phyloP scores from a whole-genome alignment of 2,888 invertebrate genomes.

The Listrodromus nycthemerus region DNA sequence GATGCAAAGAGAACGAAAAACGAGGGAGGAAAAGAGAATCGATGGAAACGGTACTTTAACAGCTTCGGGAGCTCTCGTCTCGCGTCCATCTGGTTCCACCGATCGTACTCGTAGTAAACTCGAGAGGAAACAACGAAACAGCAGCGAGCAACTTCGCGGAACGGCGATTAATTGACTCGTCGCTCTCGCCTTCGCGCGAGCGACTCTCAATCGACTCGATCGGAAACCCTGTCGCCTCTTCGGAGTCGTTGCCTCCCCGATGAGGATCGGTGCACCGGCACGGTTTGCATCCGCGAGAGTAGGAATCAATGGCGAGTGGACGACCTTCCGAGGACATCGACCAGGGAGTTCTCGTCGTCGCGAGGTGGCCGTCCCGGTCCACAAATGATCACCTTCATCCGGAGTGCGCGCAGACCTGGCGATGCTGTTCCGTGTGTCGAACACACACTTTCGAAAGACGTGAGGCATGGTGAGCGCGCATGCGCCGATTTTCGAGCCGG shows the following conservation, averaged over 20 bases:
- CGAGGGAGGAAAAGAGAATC: neutral
- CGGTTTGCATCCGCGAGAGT: conserved; percentile 31
- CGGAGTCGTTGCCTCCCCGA: conserved; percentile 17
- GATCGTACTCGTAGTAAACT: conserved; percentile 15
- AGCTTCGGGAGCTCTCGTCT: conserved; percentile 1
- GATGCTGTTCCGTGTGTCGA: neutral
- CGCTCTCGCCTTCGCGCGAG: conserved; percentile 3
- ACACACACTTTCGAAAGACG: conserved; percentile 21
- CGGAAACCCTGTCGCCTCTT: conserved; percentile 24
- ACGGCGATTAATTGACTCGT: conserved; percentile 28
- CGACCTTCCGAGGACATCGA: conserved; percentile 76
- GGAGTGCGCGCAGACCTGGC: neutral
- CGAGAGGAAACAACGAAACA: conserved; percentile 14
- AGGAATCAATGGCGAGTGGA: conserved; percentile 74
- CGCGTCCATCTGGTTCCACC: conserved; percentile 5
- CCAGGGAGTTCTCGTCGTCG: conserved; percentile 61
- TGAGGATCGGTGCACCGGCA: conserved; percentile 8
- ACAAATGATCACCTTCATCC: neutral
- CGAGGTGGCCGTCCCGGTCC: conserved; percentile 1
- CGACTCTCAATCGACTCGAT: conserved; percentile 54
- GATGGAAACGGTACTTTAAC: conserved; percentile 40
- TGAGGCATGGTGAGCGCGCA: conserved; percentile 18
- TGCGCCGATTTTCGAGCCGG: neutral
- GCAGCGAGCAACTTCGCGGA: conserved; percentile 20
- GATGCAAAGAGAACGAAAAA: conserved; percentile 19